phyloP scores from a whole-genome alignment of 2,113 vertebrate genomes.

The Recurvirostra avosetta region DNA sequence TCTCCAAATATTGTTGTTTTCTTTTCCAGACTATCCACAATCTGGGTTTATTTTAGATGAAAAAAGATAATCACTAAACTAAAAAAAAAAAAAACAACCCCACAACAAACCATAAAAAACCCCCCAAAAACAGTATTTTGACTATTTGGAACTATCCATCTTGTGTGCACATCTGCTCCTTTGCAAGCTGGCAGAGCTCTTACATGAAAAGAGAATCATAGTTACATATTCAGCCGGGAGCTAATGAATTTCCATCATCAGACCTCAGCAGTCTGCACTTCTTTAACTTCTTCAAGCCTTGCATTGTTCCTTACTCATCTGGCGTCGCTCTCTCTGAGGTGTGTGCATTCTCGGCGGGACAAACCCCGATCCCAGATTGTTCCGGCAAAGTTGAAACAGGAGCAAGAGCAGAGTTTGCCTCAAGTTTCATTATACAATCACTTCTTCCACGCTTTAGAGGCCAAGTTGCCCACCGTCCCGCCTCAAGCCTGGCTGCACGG shows the following conservation, averaged over 20 bases:
- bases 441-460: neutral
- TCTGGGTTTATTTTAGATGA: slow-evolving; percentile 58
- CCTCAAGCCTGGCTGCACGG: neutral
- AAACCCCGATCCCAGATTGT: accelerated
- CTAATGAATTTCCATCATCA: slow-evolving; percentile 13
- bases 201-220: neutral
- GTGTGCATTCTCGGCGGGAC: neutral
- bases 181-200: neutral
- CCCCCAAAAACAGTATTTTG: neutral
- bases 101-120: neutral
- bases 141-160: slow-evolving; percentile 35
- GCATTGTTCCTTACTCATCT: neutral
- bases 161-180: slow-evolving; percentile 58
- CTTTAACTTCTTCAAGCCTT: neutral
- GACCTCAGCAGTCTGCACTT: neutral
- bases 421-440: accelerated
- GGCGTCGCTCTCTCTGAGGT: neutral
- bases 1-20: slow-evolving; percentile 55
- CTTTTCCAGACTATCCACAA: slow-evolving; percentile 45
- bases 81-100: neutral
- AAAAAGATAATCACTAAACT: slow-evolving; percentile 19
- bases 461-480: accelerated
- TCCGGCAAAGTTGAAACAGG: neutral
- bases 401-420: neutral
- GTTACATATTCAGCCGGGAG: neutral